Base-by-base conservation (phyloP, 2,888 invertebrate genomes). In the Shargacucullia verbasci region DNA sequence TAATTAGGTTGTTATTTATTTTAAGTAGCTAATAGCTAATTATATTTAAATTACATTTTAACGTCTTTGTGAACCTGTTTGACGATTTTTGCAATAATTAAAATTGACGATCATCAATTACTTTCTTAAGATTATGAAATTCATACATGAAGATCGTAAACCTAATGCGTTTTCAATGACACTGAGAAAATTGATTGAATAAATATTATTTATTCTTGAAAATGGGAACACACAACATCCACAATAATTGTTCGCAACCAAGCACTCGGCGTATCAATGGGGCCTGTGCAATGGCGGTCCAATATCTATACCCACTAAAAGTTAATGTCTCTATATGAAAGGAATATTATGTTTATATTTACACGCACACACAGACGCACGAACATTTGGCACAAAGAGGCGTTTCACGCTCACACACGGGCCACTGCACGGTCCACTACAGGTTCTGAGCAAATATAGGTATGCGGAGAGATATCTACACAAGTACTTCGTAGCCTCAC, bases 401-500 rank as follows among this genome's bases (percentile, higher is more conserved):
- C 90, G 88, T 89, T 85, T 83, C 76, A 90, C 91, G 91, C 89
- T 82, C 85, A 85, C 85, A 85, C 81, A 78, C 83, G 82, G 85
- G 83, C 88, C 83, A 81, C 81, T 76, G 81, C 63, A 79, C 82
- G 74, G 75, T 83, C 80, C 73, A 86, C 92, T 90, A 91, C 86
- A 81, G 83, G 81, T 85, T 88, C 92, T 93, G 94, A 94, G 94
- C 93, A 94, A 94, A 90, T 92, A 89, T 93, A 93, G 94, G 92
- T 91, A 94, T 93, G 92, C 91, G 86, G 83, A 87, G 81, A 80
- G 70, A 78, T 82, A 92, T 92, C 92, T 92, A 93, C 89, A 91
- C 84, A 88, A 87, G 86, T 85, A 81, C 71, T 83, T 84, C 79
- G 83, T 85, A 84, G 80, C 83, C 78, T 86, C 86, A 80, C 81